Percentiles rank a stretch among this genome's conserved stretches.
These are phyloP conservation scores for Clivina fossor DNA, from an alignment of 2,888 invertebrate species.

Conservation along the genomic window DNA sequence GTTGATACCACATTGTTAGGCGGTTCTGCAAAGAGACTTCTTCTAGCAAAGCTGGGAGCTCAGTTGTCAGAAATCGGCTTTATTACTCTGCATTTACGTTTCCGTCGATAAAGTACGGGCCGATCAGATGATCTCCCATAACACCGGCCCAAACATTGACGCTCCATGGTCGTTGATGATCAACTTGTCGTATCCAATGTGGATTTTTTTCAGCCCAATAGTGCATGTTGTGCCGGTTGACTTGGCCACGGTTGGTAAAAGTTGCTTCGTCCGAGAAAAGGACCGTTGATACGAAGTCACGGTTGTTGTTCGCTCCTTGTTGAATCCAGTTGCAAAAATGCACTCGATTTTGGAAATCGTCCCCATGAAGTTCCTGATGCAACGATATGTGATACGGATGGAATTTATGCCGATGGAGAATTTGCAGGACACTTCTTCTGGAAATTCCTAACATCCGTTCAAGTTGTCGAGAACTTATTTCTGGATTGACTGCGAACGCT, in stretches of 20 bases:
- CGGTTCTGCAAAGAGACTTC: too few species aligned
- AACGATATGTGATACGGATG: slow-evolving; percentile 36
- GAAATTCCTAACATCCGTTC: slow-evolving; percentile 1
- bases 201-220: slow-evolving; percentile 13
- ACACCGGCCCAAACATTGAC: slow-evolving; percentile 1
- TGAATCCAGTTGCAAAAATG: slow-evolving; percentile 35
- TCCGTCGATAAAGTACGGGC: too few species aligned
- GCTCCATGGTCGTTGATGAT: slow-evolving; percentile 5
- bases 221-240: slow-evolving; percentile 23
- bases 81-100: too few species aligned
- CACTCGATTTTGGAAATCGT: slow-evolving; percentile 36
- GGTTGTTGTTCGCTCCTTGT: slow-evolving; percentile 22
- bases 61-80: too few species aligned
- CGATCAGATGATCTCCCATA: too few species aligned
- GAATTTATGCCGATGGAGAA: slow-evolving; percentile 2
- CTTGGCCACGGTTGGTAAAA: slow-evolving; percentile 27
- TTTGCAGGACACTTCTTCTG: slow-evolving; percentile 1
- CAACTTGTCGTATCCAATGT: background rate
- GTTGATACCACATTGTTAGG: too few species aligned
- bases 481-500: slow-evolving; percentile 3
- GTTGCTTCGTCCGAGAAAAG: slow-evolving; percentile 28
- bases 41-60: too few species aligned
- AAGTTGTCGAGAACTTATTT: slow-evolving; percentile 11
- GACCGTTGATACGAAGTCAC: slow-evolving; percentile 22
- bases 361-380: slow-evolving; percentile 36